Conservation (phyloP, 2,797 vertebrate genomes). For the Pseudochaenichthys georgianus region DNA sequence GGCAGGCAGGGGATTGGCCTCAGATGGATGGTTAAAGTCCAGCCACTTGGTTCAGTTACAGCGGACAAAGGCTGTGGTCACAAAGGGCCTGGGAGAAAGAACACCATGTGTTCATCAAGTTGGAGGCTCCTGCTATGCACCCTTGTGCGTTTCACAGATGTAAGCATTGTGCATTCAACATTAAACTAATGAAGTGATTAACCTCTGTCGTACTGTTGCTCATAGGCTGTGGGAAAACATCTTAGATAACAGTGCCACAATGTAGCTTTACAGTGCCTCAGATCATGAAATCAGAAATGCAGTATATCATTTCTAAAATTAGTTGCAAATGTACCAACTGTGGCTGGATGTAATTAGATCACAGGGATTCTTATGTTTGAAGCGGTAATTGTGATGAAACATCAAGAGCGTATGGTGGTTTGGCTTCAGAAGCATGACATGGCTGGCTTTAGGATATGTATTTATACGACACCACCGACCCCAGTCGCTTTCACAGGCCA, state of each 20-base stretch:
- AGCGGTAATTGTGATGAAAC: conserved; percentile 51
- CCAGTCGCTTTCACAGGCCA: conserved; percentile 48
- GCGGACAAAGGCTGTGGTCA: conserved; percentile 43
- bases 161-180: conserved; percentile 24
- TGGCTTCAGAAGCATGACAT: conserved; percentile 59
- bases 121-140: conserved; percentile 16
- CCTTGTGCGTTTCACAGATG: conserved; percentile 25
- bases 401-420: conserved; percentile 53
- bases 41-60: conserved; percentile 42
- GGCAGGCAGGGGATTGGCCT: conserved; percentile 35
- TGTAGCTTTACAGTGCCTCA: not conserved
- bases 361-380: conserved; percentile 47
- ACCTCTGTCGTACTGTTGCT: conserved; percentile 19
- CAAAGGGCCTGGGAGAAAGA: conserved; percentile 54
- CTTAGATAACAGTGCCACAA: conserved; percentile 29
- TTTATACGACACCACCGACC: conserved; percentile 54
- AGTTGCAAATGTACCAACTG: conserved; percentile 57
- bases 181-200: conserved; percentile 46
- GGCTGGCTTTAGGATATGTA: conserved; percentile 58
- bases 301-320: conserved; percentile 50
- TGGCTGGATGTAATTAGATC: conserved; percentile 59
- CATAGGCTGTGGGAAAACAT: conserved; percentile 33
- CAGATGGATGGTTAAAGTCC: conserved; percentile 51
- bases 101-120: conserved; percentile 37
- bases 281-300: conserved; percentile 24